These are phyloP conservation scores for Potamilus streckersoni DNA, from an alignment of 1,140 invertebrate species.

Conservation along the genomic window DNA sequence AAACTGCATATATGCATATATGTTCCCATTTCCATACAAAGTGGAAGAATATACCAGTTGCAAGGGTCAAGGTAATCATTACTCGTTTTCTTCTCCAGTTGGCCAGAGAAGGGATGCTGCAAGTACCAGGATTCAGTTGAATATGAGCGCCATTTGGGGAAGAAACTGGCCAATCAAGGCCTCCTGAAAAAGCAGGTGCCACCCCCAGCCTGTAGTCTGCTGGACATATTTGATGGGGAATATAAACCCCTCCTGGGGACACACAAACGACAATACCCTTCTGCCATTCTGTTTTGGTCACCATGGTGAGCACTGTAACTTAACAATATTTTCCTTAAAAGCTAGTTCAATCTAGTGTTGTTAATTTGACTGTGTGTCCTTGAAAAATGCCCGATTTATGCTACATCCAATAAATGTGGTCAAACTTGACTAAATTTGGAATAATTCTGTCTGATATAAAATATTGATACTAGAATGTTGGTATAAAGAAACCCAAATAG, in stretches of 20 bases:
- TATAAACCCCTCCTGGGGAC: constrained; percentile 57
- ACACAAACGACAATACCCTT: constrained; percentile 51
- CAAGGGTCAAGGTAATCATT: no score
- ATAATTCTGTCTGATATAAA: no score
- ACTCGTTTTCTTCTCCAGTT: constrained; percentile 42
- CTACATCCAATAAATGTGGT: no score
- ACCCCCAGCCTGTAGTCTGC: constrained; percentile 58
- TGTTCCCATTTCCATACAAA: no score
- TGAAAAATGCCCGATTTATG: no score
- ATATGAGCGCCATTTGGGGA: constrained; percentile 57
- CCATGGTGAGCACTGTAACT: constrained; percentile 51
- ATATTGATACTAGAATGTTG: no score
- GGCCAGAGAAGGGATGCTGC: constrained; percentile 63
- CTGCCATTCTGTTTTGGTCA: constrained; percentile 65
- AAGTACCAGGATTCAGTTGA: constrained; percentile 60
- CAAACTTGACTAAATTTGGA: no score
- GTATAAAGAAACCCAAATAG: no score
- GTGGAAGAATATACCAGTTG: no score
- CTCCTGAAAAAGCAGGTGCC: constrained; percentile 59
- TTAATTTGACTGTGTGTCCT: no score
- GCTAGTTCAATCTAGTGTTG: no score
- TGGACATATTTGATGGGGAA: constrained; percentile 64
- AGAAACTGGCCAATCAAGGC: constrained; percentile 64
- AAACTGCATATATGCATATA: no score
- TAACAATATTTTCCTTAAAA: neutral